Evolutionary conservation across 2,797 vertebrate species (phyloP).

Genomic region (Mergus octosetaceus): DNA sequence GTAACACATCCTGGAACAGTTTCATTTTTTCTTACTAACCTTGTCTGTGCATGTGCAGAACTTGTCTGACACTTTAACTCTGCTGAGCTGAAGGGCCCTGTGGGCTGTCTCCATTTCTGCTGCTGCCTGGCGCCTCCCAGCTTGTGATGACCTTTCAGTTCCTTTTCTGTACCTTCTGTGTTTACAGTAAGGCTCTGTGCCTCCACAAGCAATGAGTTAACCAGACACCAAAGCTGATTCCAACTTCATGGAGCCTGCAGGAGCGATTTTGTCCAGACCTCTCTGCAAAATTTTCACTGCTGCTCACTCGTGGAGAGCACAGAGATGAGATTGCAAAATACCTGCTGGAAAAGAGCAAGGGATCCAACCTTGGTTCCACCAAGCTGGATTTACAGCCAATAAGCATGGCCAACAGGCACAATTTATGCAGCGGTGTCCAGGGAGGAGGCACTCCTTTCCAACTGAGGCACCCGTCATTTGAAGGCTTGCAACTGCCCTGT

Average conservation of each 20-base stretch:
- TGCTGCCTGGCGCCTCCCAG: background rate
- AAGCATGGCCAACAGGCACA: background rate
- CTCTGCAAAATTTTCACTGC: no score
- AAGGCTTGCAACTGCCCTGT: background rate
- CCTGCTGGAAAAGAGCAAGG: background rate
- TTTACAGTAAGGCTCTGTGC: background rate
- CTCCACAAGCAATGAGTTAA: background rate
- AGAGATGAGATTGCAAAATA: background rate
- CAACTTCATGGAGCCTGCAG: background rate
- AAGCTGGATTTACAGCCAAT: background rate
- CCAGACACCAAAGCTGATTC: slow-evolving; percentile 1
- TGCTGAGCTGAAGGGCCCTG: background rate
- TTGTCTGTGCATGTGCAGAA: background rate
- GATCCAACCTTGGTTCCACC: background rate
- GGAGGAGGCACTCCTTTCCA: background rate
- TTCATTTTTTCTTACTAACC: background rate
- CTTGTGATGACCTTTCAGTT: background rate
- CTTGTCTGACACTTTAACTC: background rate
- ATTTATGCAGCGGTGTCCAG: rapidly evolving
- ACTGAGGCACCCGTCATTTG: no score
- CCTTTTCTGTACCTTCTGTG: background rate
- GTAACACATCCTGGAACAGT: background rate
- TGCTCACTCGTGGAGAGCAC: background rate
- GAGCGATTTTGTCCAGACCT: background rate
- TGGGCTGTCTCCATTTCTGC: background rate